These are phyloP conservation scores for Ramphastos sulfuratus DNA, from an alignment of 2,113 vertebrate genomes.

Conservation along the genomic window DNA sequence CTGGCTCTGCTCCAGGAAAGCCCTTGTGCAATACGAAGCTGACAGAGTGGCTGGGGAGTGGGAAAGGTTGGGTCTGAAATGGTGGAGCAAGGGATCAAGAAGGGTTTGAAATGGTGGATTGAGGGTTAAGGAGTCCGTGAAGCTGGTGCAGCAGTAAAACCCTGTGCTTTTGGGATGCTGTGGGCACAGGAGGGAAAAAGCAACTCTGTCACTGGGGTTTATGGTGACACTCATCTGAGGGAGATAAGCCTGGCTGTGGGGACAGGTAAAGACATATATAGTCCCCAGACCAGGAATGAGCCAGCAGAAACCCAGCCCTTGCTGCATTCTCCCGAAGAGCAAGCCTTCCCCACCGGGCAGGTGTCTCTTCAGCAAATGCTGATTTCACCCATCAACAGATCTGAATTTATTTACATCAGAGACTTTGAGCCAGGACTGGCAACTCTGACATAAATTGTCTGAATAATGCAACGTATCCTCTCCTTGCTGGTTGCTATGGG, in stretches of 20 bases:
- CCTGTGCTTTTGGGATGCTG: not conserved
- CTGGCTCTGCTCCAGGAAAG: not conserved
- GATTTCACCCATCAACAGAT: not conserved
- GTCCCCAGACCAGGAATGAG: not conserved
- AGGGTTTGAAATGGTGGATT: not conserved
- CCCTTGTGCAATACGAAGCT: not conserved
- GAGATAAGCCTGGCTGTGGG: not conserved
- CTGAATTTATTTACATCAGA: slow-evolving; percentile 44
- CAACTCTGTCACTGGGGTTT: not conserved
- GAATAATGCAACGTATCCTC: slow-evolving; percentile 42
- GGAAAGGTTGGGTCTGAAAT: not conserved
- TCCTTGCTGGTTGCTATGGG: slow-evolving; percentile 56
- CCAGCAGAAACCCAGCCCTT: not conserved
- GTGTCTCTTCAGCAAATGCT: not conserved
- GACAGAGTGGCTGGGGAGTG: not conserved
- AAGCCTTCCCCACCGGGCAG: not conserved
- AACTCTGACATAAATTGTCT: slow-evolving; percentile 40
- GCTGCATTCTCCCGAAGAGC: not conserved
- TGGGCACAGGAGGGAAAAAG: not conserved
- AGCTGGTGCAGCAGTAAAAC: not conserved
- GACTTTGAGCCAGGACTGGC: slow-evolving; percentile 23
- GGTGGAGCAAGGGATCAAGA: not conserved
- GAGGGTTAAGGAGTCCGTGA: not conserved
- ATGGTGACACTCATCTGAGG: not conserved
- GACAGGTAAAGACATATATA: not conserved